Evolutionary conservation across 2,113 vertebrate genomes (phyloP).

Genomic region (Litocranius walleri): DNA sequence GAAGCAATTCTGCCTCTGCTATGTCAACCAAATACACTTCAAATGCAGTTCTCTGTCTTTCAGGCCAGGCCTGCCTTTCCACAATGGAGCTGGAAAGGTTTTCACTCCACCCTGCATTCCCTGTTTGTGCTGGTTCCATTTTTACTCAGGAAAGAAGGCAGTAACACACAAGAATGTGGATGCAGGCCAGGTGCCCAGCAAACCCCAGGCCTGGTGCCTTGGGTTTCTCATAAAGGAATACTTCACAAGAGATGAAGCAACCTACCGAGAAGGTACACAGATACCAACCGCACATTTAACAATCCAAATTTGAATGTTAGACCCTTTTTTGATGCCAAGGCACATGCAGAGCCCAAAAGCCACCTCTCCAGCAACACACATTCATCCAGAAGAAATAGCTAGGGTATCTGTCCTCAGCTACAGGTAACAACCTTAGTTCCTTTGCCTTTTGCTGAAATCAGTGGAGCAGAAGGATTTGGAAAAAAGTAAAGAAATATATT

Average conservation of each 20-base stretch:
- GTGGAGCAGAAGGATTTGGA: neutral
- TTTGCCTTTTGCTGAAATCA: constrained; percentile 24
- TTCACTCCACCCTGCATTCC: neutral
- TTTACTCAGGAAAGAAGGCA: constrained; percentile 48
- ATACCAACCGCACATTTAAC: neutral
- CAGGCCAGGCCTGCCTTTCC: neutral
- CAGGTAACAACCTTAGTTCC: neutral
- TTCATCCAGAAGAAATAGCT: neutral
- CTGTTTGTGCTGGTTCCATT: constrained; percentile 5
- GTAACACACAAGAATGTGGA: neutral
- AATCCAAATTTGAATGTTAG: neutral
- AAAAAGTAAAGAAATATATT: neutral
- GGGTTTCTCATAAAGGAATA: constrained; percentile 38
- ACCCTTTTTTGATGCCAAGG: neutral
- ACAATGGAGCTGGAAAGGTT: neutral
- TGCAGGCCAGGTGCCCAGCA: constrained; percentile 26
- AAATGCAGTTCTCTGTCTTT: neutral
- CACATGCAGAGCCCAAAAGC: neutral
- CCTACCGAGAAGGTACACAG: neutral
- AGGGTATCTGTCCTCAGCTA: neutral
- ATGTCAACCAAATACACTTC: neutral
- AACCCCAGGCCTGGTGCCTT: neutral
- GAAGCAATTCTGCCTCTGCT: neutral
- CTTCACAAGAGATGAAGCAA: neutral
- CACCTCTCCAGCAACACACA: neutral